These are phyloP conservation scores for Cantharis nigra DNA, from an alignment of 2,888 invertebrate genomes.

Conservation along the genomic window DNA sequence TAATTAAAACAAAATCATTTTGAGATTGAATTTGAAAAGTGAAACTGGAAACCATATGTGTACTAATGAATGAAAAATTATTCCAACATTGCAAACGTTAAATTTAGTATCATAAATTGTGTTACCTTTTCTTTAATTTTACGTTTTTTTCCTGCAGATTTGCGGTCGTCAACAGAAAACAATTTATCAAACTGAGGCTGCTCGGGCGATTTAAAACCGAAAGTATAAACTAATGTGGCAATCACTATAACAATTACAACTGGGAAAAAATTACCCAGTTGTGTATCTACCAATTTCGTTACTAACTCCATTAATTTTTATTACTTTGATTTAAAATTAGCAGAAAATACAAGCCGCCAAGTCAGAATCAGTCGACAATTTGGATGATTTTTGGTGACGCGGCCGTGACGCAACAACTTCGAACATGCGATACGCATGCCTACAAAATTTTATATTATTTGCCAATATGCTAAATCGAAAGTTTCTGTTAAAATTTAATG, in stretches of 20 bases:
- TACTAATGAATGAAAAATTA: neutral
- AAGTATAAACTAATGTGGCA: constrained; percentile 75
- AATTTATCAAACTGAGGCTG: constrained; percentile 81
- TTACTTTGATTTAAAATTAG: constrained; percentile 11
- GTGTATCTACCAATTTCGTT: constrained; percentile 62
- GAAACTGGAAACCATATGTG: neutral
- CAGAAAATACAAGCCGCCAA: constrained; percentile 23
- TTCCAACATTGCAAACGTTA: neutral
- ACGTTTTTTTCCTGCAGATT: constrained; percentile 69
- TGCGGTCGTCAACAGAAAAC: constrained; percentile 68
- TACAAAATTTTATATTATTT: neutral
- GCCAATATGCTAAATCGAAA: neutral
- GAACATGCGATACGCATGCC: constrained; percentile 25
- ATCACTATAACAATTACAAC: constrained; percentile 69
- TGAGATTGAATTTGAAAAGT: neutral
- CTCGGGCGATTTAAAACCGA: constrained; percentile 79
- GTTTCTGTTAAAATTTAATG: neutral
- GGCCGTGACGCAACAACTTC: constrained; percentile 67
- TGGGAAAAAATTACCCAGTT: constrained; percentile 62
- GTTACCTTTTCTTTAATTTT: constrained; percentile 74
- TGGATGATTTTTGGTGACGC: constrained; percentile 65
- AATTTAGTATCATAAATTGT: neutral
- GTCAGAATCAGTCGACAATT: constrained; percentile 20
- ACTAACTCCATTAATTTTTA: constrained; percentile 62
- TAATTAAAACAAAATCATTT: neutral